These are phyloP conservation scores for Coelopa pilipes DNA, from an alignment of 2,888 invertebrate genomes.

Conservation along the genomic window DNA sequence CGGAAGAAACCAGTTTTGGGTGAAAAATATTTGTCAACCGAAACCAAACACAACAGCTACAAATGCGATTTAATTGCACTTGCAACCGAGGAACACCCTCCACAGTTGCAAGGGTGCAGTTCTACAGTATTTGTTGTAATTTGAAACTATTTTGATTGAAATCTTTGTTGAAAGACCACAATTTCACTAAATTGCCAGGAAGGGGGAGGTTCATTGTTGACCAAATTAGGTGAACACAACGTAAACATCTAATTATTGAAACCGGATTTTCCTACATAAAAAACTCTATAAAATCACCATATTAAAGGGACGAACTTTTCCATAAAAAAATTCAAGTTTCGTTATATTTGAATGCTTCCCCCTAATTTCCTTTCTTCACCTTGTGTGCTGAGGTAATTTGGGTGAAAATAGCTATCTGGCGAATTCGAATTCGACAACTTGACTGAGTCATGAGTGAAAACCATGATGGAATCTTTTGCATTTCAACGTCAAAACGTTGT, in stretches of 20 bases:
- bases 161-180: neutral
- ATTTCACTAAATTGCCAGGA: neutral
- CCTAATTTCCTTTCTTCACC: no score
- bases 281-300: no score
- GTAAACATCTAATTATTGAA: neutral
- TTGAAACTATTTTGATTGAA: conserved; percentile 28
- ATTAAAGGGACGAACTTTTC: no score
- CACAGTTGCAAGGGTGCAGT: neutral
- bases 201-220: neutral
- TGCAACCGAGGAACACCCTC: neutral
- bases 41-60: conserved; percentile 1
- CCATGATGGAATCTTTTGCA: no score
- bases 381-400: no score
- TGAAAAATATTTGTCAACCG: neutral
- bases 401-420: no score
- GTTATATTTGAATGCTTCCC: no score
- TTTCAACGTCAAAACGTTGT: no score
- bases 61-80: neutral
- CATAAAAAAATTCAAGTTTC: no score
- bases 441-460: no score
- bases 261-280: no score
- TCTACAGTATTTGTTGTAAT: neutral
- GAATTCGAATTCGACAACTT: no score
- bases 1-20: neutral
- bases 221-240: neutral